Conservation (phyloP, 2,797 vertebrate species). For the Anguilla megastoma region DNA sequence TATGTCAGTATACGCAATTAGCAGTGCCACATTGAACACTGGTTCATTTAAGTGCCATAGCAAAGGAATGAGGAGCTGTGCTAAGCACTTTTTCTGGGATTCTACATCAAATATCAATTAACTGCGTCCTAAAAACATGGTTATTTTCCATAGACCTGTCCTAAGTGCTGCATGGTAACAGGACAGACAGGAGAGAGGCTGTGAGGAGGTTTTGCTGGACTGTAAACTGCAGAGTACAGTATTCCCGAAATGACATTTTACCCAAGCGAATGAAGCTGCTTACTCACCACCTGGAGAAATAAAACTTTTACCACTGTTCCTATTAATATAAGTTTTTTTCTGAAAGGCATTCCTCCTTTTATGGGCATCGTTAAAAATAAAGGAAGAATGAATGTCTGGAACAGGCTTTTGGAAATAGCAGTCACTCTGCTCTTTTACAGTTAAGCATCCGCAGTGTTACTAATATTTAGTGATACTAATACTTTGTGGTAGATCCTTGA, state of each 20-base stretch:
- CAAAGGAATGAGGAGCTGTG: not conserved
- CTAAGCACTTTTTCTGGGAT: not conserved
- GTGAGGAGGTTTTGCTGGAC: not conserved
- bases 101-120: not conserved
- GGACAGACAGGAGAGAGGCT: not conserved
- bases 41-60: not conserved
- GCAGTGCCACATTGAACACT: not conserved
- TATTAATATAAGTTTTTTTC: not conserved
- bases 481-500: not conserved
- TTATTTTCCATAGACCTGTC: not conserved
- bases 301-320: conserved; percentile 21
- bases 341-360: conserved; percentile 14
- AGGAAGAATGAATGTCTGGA: not conserved
- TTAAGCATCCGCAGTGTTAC: not conserved
- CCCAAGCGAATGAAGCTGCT: not conserved
- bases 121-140: not conserved
- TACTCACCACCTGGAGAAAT: not conserved
- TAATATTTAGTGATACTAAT: not conserved
- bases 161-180: not conserved
- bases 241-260: not conserved
- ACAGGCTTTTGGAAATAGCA: conserved; percentile 2
- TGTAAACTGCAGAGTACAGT: not conserved
- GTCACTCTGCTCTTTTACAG: not conserved
- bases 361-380: conserved; percentile 14
- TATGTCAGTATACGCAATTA: not conserved